Percentiles rank a stretch among this genome's conserved stretches.
Evolutionary conservation across 2,113 vertebrate species (phyloP).

Genomic region (Corythornis vintsioides): DNA sequence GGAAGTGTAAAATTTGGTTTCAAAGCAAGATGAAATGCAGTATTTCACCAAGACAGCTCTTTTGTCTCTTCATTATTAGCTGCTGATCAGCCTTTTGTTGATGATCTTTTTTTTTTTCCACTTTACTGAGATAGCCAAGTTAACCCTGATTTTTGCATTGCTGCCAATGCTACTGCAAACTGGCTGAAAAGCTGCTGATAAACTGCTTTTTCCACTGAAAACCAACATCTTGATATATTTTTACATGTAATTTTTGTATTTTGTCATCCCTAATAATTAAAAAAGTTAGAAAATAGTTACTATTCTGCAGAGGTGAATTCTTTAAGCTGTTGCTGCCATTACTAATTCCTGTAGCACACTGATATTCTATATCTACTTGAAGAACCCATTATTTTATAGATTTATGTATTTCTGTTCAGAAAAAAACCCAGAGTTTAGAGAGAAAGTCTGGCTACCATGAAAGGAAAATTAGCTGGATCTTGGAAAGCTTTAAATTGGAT

Average conservation of each 20-base stretch:
- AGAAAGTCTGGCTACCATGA: background rate
- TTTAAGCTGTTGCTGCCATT: background rate
- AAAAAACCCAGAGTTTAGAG: background rate
- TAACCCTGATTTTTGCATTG: background rate
- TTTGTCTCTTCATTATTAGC: background rate
- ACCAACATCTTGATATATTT: background rate
- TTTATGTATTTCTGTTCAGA: fast-evolving
- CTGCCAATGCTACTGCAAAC: background rate
- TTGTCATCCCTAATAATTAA: background rate
- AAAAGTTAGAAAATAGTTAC: background rate
- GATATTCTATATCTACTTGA: background rate
- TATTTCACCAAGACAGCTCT: background rate
- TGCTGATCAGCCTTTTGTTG: background rate
- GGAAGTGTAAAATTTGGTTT: background rate
- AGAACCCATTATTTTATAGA: fast-evolving
- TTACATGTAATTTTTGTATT: background rate
- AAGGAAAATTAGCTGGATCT: background rate
- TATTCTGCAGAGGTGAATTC: background rate
- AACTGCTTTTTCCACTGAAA: background rate
- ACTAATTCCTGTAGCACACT: background rate
- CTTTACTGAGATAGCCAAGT: background rate
- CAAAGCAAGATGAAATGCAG: background rate
- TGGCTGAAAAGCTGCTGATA: background rate
- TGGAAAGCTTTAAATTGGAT: background rate
- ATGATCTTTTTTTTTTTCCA: background rate